Evolutionary conservation across 2,797 vertebrate genomes (phyloP), one percentile per base, ranked within the genome.

Genomic region (Gouania willdenowi): DNA sequence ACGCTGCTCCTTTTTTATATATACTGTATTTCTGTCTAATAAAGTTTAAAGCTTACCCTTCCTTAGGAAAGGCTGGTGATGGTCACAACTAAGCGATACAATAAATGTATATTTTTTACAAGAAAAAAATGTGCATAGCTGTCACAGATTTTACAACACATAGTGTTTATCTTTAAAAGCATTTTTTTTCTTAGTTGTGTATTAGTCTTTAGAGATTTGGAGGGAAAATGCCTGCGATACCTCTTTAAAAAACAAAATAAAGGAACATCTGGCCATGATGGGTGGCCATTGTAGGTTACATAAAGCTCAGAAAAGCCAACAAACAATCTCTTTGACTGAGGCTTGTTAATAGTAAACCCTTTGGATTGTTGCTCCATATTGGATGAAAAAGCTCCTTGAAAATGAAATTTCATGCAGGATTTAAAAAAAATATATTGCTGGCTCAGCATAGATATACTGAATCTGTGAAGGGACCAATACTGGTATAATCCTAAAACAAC

Each of bases 151-250:
- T n/a, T n/a, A n/a, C n/a, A n/a, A n/a, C n/a, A n/a, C n/a, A n/a
- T n/a, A n/a, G n/a, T n/a, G n/a, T n/a, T n/a, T n/a, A n/a, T n/a
- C n/a, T n/a, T n/a, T n/a, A n/a, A n/a, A n/a, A n/a, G 46, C 36
- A 54, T 66, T 75, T 83, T 85, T 86, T 85, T 86, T 74, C 82
- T 81, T 83, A 78, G 73, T 49, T 9, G 7, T 65, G 75, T 51
- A 68, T 73, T 59, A 75, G 61, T 50, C 74, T 71, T 79, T 50
- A 37, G 74, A 77, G 75, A 68, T 70, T 68, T 64, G 34, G 26
- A 52, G 57, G 60, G 52, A 73, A 66, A 70, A 70, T 63, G 47
- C 56, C 64, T 50, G 41, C 51, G 67, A 66, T 52, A 75, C 24
- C 44, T 53, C 44, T 75, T 51, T 79, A 77, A 83, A 72, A 70